A percentile compares a stretch with the other conserved stretches of the same genome.
Conservation (phyloP, 1,140 invertebrate species). For the Megalopta genalis region DNA sequence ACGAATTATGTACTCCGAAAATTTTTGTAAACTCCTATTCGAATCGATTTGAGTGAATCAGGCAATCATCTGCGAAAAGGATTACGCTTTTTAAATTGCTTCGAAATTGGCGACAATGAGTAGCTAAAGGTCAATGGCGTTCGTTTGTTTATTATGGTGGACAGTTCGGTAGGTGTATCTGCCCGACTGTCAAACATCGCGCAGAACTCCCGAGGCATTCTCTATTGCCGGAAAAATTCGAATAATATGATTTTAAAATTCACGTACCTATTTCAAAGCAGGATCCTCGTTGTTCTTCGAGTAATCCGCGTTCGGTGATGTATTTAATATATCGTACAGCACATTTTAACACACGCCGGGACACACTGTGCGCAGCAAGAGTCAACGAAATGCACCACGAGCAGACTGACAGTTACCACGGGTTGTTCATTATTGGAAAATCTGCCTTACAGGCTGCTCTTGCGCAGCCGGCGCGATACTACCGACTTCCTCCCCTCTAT, state of each 20-base stretch:
- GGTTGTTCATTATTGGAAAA: slow-evolving; percentile 65
- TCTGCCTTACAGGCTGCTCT: slow-evolving; percentile 60
- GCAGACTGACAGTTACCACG: slow-evolving; percentile 68
- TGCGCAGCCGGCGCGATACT: slow-evolving; percentile 67
- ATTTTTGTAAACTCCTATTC: not conserved
- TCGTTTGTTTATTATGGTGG: slow-evolving; percentile 62
- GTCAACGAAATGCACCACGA: slow-evolving; percentile 63
- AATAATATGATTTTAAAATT: not conserved
- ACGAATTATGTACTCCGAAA: not conserved
- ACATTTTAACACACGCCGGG: slow-evolving; percentile 56
- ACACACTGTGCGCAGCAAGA: slow-evolving; percentile 54
- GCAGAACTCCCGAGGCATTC: not conserved
- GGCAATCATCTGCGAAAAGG: not conserved
- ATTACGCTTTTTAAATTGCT: not conserved
- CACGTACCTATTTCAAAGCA: slow-evolving; percentile 33
- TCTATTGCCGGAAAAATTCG: slow-evolving; percentile 18
- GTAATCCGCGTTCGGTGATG: slow-evolving; percentile 55
- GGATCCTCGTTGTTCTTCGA: slow-evolving; percentile 36
- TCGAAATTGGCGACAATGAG: slow-evolving; percentile 39
- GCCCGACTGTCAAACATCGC: slow-evolving; percentile 38
- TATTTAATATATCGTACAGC: slow-evolving; percentile 25
- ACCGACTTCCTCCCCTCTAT: slow-evolving; percentile 54
- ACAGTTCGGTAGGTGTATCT: slow-evolving; percentile 19
- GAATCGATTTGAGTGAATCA: not conserved
- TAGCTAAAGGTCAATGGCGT: slow-evolving; percentile 57